Conservation (phyloP, 2,888 invertebrate genomes). For the Aleiodes leptofemur region DNA sequence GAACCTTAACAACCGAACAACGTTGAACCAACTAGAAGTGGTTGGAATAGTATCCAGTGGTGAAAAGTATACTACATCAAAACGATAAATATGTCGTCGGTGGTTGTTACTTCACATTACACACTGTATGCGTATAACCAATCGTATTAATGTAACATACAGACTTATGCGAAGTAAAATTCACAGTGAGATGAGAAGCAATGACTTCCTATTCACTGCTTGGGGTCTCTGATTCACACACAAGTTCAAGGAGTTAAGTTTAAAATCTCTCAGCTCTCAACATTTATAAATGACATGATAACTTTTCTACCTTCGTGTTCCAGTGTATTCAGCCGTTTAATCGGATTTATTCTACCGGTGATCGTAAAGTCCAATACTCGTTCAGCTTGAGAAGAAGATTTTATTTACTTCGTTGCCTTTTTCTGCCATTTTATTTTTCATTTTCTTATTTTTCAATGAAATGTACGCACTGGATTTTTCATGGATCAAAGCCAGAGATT, state of each 20-base stretch:
- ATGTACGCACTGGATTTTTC: conserved; percentile 3
- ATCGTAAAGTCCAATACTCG: conserved; percentile 42
- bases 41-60: too few relatives aligned
- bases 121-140: conserved; percentile 22
- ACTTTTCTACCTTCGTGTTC: background rate
- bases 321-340: conserved; percentile 51
- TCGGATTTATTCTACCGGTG: conserved; percentile 53
- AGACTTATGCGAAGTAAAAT: conserved; percentile 1
- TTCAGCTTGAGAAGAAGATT: conserved; percentile 1
- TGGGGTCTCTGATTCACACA: conserved; percentile 11
- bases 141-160: conserved; percentile 29
- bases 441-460: background rate
- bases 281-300: conserved; percentile 6
- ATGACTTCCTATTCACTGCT: conserved; percentile 22
- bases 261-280: conserved; percentile 4
- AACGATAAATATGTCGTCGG: conserved; percentile 26
- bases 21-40: too few relatives aligned
- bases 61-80: conserved; percentile 13
- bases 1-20: too few relatives aligned
- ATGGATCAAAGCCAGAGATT: conserved; percentile 4
- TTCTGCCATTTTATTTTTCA: background rate
- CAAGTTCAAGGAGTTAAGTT: conserved; percentile 5
- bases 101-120: conserved; percentile 30
- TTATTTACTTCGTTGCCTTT: background rate
- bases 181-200: conserved; percentile 24